Percentiles rank a stretch among this genome's conserved stretches.
These are phyloP conservation scores for Anisognathus igniventris DNA, from an alignment of 2,797 vertebrate genomes.

Conservation along the genomic window DNA sequence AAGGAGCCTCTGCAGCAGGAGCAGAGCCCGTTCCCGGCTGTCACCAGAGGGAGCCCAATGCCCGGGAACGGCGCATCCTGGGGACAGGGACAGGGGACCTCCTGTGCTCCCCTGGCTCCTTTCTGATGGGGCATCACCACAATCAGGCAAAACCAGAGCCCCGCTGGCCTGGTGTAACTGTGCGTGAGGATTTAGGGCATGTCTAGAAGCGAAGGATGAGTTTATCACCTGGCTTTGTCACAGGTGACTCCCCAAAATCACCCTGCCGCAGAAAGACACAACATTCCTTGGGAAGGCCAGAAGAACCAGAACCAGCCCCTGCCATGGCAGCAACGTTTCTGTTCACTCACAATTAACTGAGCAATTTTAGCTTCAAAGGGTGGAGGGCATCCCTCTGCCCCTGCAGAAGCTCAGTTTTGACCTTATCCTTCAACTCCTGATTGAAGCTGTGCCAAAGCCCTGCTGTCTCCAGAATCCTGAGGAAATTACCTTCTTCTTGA, in stretches of 20 bases:
- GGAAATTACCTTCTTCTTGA: neutral
- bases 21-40: neutral
- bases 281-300: neutral
- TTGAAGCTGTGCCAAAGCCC: neutral
- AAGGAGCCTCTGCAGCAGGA: fast-evolving
- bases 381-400: neutral
- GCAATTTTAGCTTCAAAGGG: neutral
- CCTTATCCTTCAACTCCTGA: neutral
- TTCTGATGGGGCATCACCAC: fast-evolving
- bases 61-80: neutral
- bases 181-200: fast-evolving
- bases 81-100: fast-evolving
- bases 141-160: fast-evolving
- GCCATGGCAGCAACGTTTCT: fast-evolving
- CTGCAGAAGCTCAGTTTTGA: neutral
- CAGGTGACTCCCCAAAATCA: neutral
- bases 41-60: conserved; percentile 30
- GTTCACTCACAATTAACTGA: neutral
- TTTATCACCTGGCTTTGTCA: neutral
- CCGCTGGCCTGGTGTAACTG: neutral
- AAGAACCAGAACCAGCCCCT: neutral
- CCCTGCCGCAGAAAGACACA: neutral
- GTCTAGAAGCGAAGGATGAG: fast-evolving
- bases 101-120: neutral
- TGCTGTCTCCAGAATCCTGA: neutral